A percentile compares a stretch with the other conserved stretches of the same genome.
phyloP scores from a whole-genome alignment of 1,140 invertebrate species.

The Ditylenchus dipsaci region DNA sequence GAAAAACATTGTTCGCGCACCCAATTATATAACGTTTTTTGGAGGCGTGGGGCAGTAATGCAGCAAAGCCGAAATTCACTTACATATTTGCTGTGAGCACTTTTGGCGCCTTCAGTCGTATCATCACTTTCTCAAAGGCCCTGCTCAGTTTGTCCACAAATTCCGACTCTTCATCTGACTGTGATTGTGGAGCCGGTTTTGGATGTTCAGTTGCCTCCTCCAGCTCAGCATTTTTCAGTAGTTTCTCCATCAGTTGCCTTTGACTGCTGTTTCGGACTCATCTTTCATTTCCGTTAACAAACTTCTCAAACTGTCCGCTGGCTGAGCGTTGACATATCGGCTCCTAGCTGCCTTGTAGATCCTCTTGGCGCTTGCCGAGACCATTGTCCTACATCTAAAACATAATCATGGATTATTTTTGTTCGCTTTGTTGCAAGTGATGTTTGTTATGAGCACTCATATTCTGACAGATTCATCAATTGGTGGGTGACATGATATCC shows the following conservation, averaged over 20 bases:
- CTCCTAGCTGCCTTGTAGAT: constrained; percentile 4
- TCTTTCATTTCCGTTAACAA: neutral
- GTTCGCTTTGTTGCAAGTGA: too few relatives aligned
- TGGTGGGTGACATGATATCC: too few relatives aligned
- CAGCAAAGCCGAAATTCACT: neutral
- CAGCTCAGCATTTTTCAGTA: neutral
- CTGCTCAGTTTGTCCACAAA: constrained; percentile 28
- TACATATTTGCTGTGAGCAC: constrained; percentile 2
- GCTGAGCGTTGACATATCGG: neutral
- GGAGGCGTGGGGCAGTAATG: neutral
- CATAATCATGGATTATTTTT: too few relatives aligned
- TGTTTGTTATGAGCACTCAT: too few relatives aligned
- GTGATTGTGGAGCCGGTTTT: neutral
- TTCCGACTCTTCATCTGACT: constrained; percentile 22
- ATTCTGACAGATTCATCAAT: too few relatives aligned
- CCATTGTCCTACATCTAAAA: neutral
- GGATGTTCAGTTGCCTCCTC: constrained; percentile 1
- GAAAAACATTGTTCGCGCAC: neutral
- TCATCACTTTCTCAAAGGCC: constrained; percentile 15
- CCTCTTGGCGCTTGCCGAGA: neutral
- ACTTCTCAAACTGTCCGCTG: neutral
- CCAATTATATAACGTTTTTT: neutral
- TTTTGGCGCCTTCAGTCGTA: neutral
- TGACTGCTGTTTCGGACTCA: neutral
- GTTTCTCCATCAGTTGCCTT: constrained; percentile 1